Conservation (phyloP, 2,797 vertebrate species). For the Choloepus didactylus region DNA sequence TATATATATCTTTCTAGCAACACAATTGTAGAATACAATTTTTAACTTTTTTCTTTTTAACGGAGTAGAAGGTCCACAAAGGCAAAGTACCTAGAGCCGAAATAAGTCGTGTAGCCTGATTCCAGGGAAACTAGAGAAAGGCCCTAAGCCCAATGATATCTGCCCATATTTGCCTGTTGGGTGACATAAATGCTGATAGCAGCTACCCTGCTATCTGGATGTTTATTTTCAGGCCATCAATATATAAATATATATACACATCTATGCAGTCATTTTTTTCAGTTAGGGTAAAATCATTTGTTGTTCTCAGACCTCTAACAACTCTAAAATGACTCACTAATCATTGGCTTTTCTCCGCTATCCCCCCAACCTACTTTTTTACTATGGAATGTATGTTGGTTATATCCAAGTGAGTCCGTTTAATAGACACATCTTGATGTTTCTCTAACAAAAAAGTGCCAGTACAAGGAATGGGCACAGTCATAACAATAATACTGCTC, state of each 20-base stretch:
- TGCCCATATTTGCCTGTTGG: not conserved
- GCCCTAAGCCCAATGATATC: not conserved
- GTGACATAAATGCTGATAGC: not conserved
- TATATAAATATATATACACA: not conserved
- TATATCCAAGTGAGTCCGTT: slow-evolving; percentile 8
- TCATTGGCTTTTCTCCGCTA: not conserved
- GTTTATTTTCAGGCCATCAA: slow-evolving; percentile 1
- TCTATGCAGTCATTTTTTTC: not conserved
- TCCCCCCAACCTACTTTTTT: not conserved
- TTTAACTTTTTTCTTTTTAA: not conserved
- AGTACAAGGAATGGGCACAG: not conserved
- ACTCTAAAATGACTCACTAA: not conserved
- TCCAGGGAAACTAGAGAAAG: not conserved
- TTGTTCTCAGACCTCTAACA: not conserved
- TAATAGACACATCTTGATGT: not conserved
- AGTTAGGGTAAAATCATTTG: not conserved
- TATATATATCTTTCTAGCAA: not conserved
- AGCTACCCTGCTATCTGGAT: not conserved
- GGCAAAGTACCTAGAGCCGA: not conserved
- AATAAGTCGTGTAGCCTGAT: not conserved
- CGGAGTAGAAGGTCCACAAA: not conserved
- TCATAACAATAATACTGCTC: not conserved
- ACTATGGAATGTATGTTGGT: not conserved
- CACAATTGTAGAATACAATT: not conserved
- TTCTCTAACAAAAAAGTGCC: slow-evolving; percentile 20